Base-by-base conservation (phyloP, 2,888 invertebrate genomes). In the Blastobasis lacticolella region DNA sequence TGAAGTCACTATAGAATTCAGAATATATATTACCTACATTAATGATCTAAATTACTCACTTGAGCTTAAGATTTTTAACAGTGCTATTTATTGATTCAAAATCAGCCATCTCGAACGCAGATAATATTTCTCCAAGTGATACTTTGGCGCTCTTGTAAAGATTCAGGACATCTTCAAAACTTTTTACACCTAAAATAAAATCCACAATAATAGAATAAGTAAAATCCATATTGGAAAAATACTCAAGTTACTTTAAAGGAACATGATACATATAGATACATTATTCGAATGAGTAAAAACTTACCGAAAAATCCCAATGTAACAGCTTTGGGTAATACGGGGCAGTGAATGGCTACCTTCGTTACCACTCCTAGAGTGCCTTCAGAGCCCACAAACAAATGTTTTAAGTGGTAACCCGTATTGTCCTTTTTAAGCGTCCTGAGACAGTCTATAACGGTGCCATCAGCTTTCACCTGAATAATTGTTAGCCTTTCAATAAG, bases 361-460 rank as follows among this genome's bases (percentile, higher is more conserved):
- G 99, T 99, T 6, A 99, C 93, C 5, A 99, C 78, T 9, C 99
- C 99, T 49, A 99, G 86, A 0, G 98, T 97, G 47, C 99, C 99
- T 86, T 99, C 99, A 0, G 98, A 97, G 9, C 99, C 99, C 64
- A 99, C 96, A 73, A 99, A 98, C 55, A 99, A 81, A 80, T 99
- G 98, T 73, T 98, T 98, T 64, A 99, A 83, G 73, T 99, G 98
- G 74, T 97, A 97, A 0, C 99, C 99, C 0, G 99, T 98, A 77
- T 99, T 99, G 78, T 99, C 98, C 78, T 99, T 99, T 72, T 97
- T 94, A 63, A 98, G 89, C 0, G 93, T 90, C 53, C 93, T 94
- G 73, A 99, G 90, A 54, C 95, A 93, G 75, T 98, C 94, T 38
- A 99, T 77, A 0, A 99, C 79, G 50, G 94, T 91, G 0, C 98